These are phyloP conservation scores for Drepana falcataria DNA, from an alignment of 2,888 invertebrate genomes.

Conservation along the genomic window DNA sequence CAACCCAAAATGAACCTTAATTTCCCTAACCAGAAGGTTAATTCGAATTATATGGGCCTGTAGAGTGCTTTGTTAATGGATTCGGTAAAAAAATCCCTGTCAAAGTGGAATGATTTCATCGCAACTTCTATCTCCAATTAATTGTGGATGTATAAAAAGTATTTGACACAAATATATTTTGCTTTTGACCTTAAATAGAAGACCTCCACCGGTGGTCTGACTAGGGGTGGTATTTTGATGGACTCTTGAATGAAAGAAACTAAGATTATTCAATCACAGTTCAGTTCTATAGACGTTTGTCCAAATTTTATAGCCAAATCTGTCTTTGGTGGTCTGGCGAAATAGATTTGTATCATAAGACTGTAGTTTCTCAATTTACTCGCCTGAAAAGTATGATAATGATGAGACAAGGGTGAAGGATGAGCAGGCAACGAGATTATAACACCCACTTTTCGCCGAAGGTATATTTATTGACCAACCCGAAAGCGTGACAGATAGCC, in stretches of 20 bases:
- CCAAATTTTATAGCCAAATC: too few relatives aligned
- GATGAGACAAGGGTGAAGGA: too few relatives aligned
- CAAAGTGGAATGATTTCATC: conserved; percentile 67
- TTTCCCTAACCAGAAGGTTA: conserved; percentile 4
- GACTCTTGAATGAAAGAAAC: background rate
- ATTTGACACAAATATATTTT: conserved; percentile 40
- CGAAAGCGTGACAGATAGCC: too few relatives aligned
- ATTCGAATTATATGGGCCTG: background rate
- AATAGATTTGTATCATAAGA: too few relatives aligned
- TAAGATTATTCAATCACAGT: background rate
- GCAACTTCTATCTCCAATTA: conserved; percentile 60
- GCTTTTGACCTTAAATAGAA: conserved; percentile 29
- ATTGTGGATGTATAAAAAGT: conserved; percentile 50
- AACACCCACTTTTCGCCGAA: too few relatives aligned
- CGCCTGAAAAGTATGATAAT: too few relatives aligned
- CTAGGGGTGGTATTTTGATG: conserved; percentile 35
- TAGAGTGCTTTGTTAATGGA: conserved; percentile 2
- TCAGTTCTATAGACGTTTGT: too few relatives aligned
- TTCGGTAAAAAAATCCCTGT: conserved; percentile 42
- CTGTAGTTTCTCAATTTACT: too few relatives aligned
- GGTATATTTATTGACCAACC: too few relatives aligned
- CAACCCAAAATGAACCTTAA: conserved; percentile 31
- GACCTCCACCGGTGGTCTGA: conserved; percentile 52
- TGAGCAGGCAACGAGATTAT: too few relatives aligned
- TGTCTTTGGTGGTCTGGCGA: too few relatives aligned